Evolutionary conservation across 2,113 vertebrate genomes (phyloP), one percentile per base, ranked within the genome.

Genomic region (Ifrita kowaldi): DNA sequence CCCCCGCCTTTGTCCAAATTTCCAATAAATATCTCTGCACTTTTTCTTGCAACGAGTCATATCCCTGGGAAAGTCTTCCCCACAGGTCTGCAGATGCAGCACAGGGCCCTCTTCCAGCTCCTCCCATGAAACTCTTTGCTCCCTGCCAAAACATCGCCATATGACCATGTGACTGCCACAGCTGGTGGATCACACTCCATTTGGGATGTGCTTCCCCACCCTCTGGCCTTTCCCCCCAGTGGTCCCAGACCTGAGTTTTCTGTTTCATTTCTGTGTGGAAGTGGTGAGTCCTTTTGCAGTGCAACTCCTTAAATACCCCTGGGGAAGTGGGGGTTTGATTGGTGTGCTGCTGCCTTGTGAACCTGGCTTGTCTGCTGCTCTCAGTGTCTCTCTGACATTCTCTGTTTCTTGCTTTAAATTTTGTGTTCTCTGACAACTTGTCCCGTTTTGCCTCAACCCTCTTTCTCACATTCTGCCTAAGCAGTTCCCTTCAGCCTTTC

Each of bases 61-160:
- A 19, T 84, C 59, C 69, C 64, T 35, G 39, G 62, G 41, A 53
- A 69, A 44, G 39, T 47, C 68, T 59, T 95, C 76, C 47, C n/a
- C 1, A 2, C 71, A 50, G 83, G 37, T 90, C 77, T 82, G 84
- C 57, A 84, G 78, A 87, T 69, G 57, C 49, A 82, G 73, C 78
- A 76, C 32, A 52, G 78, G 70, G 82, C 57, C 13, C 32, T 90
- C 28, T 87, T 85, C 88, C 88, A 93, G 71, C 71, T 94, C 59
- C 39, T 83, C 59, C 70, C 55, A 15, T 57, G n/a, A 69, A 93
- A 73, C 57, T 53, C 47, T 75, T 74, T 7, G 2, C 37, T 85
- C 37, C 30, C 49, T 90, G 46, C 88, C 67, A 82, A 33, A 85
- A 35, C 16, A 37, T 44, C 62, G 41, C 22, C 47, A 7, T 30